Evolutionary conservation across 2,888 invertebrate species (phyloP).

Genomic region (Epirrhoe alternata): DNA sequence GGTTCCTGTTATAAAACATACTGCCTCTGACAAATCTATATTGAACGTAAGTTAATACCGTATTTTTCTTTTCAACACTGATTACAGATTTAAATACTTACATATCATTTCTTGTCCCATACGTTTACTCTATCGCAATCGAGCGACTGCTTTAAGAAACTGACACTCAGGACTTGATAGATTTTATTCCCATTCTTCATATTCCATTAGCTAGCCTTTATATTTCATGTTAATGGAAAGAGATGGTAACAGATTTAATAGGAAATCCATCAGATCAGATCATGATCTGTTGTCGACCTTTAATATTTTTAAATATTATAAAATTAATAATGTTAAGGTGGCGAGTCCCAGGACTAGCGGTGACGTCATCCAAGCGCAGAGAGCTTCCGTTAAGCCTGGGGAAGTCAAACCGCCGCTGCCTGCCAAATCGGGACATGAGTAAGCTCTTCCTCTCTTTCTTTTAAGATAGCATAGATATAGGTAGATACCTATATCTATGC

Average conservation of each 20-base stretch:
- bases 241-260: too few relatives aligned
- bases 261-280: too few relatives aligned
- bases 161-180: too few relatives aligned
- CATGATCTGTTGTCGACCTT: too few relatives aligned
- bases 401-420: constrained; percentile 69
- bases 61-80: not conserved
- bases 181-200: too few relatives aligned
- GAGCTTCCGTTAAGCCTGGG: constrained; percentile 60
- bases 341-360: constrained; percentile 75
- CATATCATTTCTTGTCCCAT: not conserved
- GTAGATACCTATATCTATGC: too few relatives aligned
- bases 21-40: constrained; percentile 67
- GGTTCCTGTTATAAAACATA: constrained; percentile 61
- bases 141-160: too few relatives aligned
- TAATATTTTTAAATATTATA: not conserved
- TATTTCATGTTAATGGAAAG: too few relatives aligned
- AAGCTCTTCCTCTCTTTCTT: constrained; percentile 43
- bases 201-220: too few relatives aligned
- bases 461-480: too few relatives aligned
- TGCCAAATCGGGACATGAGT: constrained; percentile 69
- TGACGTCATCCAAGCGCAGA: constrained; percentile 64
- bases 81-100: too few relatives aligned
- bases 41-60: constrained; percentile 60
- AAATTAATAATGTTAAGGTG: constrained; percentile 54
- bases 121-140: too few relatives aligned